Base-by-base conservation (phyloP, 2,888 invertebrate genomes). In the Drosophila robusta region DNA sequence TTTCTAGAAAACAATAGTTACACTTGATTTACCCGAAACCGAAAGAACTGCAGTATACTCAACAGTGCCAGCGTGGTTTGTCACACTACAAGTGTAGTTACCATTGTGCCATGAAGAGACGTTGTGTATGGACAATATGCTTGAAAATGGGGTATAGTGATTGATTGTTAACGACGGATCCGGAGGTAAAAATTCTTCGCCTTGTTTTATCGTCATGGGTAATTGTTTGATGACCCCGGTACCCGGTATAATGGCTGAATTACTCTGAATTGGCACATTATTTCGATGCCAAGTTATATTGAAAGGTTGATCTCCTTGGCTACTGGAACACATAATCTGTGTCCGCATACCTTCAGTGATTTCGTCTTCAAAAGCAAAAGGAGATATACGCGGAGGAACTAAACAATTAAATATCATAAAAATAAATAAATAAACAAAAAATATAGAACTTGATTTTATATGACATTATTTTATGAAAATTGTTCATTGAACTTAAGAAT, bases 381-480 rank as follows among this genome's bases (percentile, higher is more conserved):
- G 96, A 91, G 94, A 95, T 93, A 97, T 96, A 92, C 95, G 95
- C 91, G 96, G 96, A 89, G 95, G 93, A 93, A 96, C 96, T 97
- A 80, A 75, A 75, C 60, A 68, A 54, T 69, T 58, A 38, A 69
- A 69, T 60, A 41, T 32, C 4, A 34, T 34, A 34, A 11, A 34
- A 34, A 34, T 34, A 24, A 51, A 72, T 42, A 38, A 42, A 45
- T 50, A 50, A 69, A 52, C 51, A n/a, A 49, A 52, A 38, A 50
- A 56, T 41, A 12, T 16, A 50, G 34, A 18, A 34, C 18, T 18
- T 52, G n/a, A 57, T 18, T 36, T 54, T 14, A 7, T 12, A 12
- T 32, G 22, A 22, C 24, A 38, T 22, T 12, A 51, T 16, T 18
- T 29, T 41, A 22, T 54, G 18, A 44, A 16, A 24, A 24, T 22